These are phyloP conservation scores for Taeniopygia guttata DNA, from an alignment of 2,797 vertebrate genomes.

Conservation along the genomic window DNA sequence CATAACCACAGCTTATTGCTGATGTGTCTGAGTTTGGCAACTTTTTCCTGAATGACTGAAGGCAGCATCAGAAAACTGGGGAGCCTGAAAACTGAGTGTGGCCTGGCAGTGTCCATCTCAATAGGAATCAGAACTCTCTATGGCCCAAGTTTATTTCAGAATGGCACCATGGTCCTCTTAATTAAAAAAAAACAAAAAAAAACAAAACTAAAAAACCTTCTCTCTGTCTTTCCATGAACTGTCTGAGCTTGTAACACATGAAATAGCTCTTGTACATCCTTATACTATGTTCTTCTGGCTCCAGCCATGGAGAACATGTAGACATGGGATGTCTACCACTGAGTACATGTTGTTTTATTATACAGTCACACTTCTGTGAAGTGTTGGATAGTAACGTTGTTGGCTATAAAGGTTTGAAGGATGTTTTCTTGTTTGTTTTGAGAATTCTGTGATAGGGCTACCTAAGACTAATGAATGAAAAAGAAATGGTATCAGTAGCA, in stretches of 20 bases:
- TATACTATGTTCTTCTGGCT: neutral
- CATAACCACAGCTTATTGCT: neutral
- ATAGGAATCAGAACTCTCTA: neutral
- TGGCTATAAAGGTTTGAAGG: neutral
- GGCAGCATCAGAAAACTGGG: neutral
- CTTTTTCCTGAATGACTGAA: neutral
- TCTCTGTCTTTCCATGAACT: neutral
- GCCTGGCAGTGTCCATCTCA: neutral
- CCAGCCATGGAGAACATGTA: neutral
- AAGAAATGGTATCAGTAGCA: neutral
- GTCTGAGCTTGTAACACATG: neutral
- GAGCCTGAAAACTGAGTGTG: neutral
- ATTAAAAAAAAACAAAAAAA: neutral
- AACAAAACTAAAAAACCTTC: fast-evolving
- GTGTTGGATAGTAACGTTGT: neutral
- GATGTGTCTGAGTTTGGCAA: neutral
- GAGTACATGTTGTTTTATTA: neutral
- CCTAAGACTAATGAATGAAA: neutral
- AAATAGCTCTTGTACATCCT: neutral
- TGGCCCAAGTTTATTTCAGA: neutral
- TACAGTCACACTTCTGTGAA: neutral
- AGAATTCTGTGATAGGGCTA: neutral
- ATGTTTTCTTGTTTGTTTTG: neutral
- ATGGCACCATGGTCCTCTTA: neutral
- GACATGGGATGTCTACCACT: neutral